Evolutionary conservation across 2,888 invertebrate species (phyloP).

Genomic region (Sipha maydis): DNA sequence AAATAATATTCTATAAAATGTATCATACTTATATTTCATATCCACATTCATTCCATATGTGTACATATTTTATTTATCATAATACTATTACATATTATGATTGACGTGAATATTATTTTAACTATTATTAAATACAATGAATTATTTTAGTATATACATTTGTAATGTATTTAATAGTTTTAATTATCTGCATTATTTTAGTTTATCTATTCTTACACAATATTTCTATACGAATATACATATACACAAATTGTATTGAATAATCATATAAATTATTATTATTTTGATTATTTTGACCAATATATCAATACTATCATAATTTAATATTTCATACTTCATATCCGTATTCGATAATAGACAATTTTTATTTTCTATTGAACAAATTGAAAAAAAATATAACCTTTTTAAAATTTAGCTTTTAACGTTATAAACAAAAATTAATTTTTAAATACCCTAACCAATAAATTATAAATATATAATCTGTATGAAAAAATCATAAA

Average conservation of each 20-base stretch:
- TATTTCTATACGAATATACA: slow-evolving; percentile 29
- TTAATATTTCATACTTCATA: neutral
- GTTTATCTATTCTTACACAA: slow-evolving; percentile 19
- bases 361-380: neutral
- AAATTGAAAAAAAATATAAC: too few relatives aligned
- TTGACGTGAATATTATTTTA: neutral
- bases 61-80: neutral
- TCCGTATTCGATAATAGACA: neutral
- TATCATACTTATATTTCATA: neutral
- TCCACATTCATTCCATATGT: neutral
- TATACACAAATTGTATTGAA: neutral
- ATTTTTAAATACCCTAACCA: neutral
- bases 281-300: neutral
- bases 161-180: neutral
- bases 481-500: neutral
- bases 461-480: neutral
- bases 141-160: neutral
- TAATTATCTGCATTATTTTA: neutral
- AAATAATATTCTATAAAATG: neutral
- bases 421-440: neutral
- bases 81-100: neutral
- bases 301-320: neutral
- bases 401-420: neutral
- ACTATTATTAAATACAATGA: neutral
- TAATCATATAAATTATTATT: neutral